Evolutionary conservation across 2,113 vertebrate genomes (phyloP), one percentile per base, ranked within the genome.

Genomic region (Percina caprodes): DNA sequence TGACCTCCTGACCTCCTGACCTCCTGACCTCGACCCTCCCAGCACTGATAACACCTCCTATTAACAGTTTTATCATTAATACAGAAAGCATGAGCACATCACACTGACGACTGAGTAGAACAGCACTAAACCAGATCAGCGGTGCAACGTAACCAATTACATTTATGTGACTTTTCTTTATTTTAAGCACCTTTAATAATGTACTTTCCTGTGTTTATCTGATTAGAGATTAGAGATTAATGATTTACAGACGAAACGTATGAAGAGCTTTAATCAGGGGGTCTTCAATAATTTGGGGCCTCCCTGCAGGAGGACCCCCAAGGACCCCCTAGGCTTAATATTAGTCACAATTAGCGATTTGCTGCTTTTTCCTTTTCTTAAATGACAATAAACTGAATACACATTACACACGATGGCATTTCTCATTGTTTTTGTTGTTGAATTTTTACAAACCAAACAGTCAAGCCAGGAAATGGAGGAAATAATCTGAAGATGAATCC

Each of bases 11-110:
- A n/a, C n/a, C n/a, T n/a, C n/a, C n/a, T n/a, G n/a, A n/a, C 78
- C 61, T 13, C 5, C 71, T 69, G 8, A 80, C 82, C 78, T 61
- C 30, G 9, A 26, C 1, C 6, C 42, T 54, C 75, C 74, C 56
- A 3, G 23, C 63, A 59, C 77, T n/a, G 71, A 18, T 83, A 66
- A 85, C 83, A 60, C 80, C 67, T 80, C 75, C 68, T 68, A 46
- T 71, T 85, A 85, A 86, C 82, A 51, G 76, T 45, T 45, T 70
- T 67, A 71, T 58, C 68, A 56, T 18, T 23, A 11, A 70, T 26
- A 18, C 23, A 30, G 33, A 39, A 21, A 77, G 7, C 87, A 63
- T 88, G 88, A 89, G 89, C 87, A 83, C 91, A 79, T 83, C 72
- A 69, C 51, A 45, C 19, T 7, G 5, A 68, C 4, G 6, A 7